These are phyloP conservation scores for Lordiphosa fenestrarum DNA, from an alignment of 2,888 invertebrate genomes.

Conservation along the genomic window DNA sequence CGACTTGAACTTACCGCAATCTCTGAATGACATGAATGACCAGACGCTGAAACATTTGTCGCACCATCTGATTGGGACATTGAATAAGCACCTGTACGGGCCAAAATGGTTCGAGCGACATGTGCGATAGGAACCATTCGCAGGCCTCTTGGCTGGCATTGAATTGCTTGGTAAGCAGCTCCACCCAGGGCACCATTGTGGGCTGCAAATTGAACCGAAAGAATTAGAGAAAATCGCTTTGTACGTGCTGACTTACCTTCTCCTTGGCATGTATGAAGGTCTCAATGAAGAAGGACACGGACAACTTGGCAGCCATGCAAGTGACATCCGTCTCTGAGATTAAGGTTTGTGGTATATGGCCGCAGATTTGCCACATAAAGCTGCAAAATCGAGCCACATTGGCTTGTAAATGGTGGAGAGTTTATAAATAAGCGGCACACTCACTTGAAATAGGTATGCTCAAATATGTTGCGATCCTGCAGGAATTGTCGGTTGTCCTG, in stretches of 20 bases:
- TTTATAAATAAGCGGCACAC: conserved; percentile 62
- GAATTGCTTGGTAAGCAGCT: conserved; percentile 95
- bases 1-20: conserved; percentile 83
- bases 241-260: conserved; percentile 83
- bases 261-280: conserved; percentile 98
- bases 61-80: conserved; percentile 97
- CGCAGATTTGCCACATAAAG: conserved; percentile 98
- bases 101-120: conserved; percentile 97
- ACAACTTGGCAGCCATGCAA: conserved; percentile 91
- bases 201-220: conserved; percentile 82
- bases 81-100: conserved; percentile 96
- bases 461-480: conserved; percentile 97
- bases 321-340: conserved; percentile 90
- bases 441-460: conserved; percentile 96
- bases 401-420: too few relatives aligned
- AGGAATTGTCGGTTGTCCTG: conserved; percentile 97
- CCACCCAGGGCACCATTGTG: conserved; percentile 98
- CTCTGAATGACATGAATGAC: conserved; percentile 97
- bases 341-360: conserved; percentile 94
- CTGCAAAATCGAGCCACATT: conserved; percentile 80
- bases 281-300: conserved; percentile 96
- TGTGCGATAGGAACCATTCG: conserved; percentile 95
- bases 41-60: conserved; percentile 97
- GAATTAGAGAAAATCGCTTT: too few relatives aligned
- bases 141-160: conserved; percentile 94